Evolutionary conservation across 2,888 invertebrate species (phyloP).

Genomic region (Maniola hyperantus): DNA sequence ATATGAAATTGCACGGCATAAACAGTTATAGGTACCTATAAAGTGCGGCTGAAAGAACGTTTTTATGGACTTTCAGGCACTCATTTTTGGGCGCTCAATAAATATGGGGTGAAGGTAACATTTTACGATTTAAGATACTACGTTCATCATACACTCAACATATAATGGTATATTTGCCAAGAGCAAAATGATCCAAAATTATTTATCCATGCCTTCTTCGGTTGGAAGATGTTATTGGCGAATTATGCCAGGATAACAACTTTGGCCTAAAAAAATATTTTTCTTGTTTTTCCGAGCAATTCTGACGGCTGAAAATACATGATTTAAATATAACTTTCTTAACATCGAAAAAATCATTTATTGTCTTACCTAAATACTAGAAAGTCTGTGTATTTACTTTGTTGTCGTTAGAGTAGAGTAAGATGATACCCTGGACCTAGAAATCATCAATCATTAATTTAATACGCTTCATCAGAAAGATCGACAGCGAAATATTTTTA

Average conservation of each 20-base stretch:
- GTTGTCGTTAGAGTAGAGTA: too few relatives aligned
- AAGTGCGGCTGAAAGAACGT: constrained; percentile 23
- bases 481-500: too few relatives aligned
- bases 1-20: constrained; percentile 1
- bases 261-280: constrained; percentile 12
- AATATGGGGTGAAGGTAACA: constrained; percentile 30
- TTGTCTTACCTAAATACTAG: too few relatives aligned
- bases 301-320: too few relatives aligned
- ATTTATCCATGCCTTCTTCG: constrained; percentile 1
- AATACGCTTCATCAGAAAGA: too few relatives aligned
- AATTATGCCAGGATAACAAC: not conserved
- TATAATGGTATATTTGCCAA: constrained; percentile 23
- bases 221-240: not conserved
- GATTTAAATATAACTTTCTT: too few relatives aligned
- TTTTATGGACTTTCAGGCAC: constrained; percentile 29
- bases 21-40: constrained; percentile 16
- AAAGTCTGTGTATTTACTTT: too few relatives aligned
- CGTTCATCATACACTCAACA: constrained; percentile 19
- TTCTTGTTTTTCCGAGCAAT: not conserved
- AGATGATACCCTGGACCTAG: too few relatives aligned
- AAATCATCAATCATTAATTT: too few relatives aligned
- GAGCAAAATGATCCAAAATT: constrained; percentile 17
- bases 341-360: too few relatives aligned
- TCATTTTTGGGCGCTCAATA: constrained; percentile 20
- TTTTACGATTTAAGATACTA: constrained; percentile 31